phyloP scores from a whole-genome alignment of 2,888 invertebrate species.

The Dermolepida albohirtum region DNA sequence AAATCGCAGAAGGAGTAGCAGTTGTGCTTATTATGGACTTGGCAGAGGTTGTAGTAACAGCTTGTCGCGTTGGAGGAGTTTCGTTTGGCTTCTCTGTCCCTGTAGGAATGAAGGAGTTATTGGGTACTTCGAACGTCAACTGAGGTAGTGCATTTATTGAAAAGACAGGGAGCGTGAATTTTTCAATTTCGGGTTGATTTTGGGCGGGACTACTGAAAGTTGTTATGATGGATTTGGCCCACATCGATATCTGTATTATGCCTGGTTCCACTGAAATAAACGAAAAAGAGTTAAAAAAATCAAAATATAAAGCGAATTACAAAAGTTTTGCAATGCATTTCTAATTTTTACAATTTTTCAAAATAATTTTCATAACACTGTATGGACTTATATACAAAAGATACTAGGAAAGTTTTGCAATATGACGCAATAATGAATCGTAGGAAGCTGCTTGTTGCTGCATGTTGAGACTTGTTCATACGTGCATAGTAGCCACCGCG shows the following conservation, averaged over 20 bases:
- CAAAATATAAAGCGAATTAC: too few relatives aligned
- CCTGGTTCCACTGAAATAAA: conserved; percentile 34
- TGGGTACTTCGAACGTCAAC: not conserved
- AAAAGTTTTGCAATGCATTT: too few relatives aligned
- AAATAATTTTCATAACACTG: too few relatives aligned
- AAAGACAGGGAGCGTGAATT: not conserved
- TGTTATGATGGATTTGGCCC: conserved; percentile 40
- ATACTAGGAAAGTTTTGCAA: too few relatives aligned
- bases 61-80: not conserved
- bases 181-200: not conserved
- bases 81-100: not conserved
- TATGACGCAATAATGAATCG: too few relatives aligned
- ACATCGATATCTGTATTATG: conserved; percentile 36
- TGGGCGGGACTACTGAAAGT: conserved; percentile 6
- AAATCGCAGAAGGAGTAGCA: not conserved
- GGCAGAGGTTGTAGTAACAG: not conserved
- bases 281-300: too few relatives aligned
- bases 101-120: conserved; percentile 7
- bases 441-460: too few relatives aligned
- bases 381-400: too few relatives aligned
- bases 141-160: not conserved
- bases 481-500: too few relatives aligned
- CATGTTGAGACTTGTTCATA: too few relatives aligned
- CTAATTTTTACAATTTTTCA: too few relatives aligned
- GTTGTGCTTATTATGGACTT: not conserved